Conservation (phyloP, 2,113 vertebrate genomes). For the Bos indicus region DNA sequence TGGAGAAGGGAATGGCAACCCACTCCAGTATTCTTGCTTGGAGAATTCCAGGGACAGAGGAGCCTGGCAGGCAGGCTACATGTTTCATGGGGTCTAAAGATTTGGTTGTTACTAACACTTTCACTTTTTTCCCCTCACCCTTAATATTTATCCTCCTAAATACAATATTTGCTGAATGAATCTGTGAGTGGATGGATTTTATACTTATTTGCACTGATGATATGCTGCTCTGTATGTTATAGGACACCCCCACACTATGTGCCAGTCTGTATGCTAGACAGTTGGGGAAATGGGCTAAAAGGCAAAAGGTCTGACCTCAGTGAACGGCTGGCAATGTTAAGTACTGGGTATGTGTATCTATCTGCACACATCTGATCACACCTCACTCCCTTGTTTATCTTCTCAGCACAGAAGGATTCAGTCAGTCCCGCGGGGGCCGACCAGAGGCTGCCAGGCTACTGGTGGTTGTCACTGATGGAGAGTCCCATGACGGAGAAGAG, state of each 20-base stretch:
- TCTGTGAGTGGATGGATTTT: background rate
- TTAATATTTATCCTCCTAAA: background rate
- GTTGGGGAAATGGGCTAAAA: background rate
- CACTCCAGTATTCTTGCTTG: background rate
- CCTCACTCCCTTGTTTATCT: background rate
- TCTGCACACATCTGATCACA: background rate
- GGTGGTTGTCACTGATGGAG: constrained; percentile 96
- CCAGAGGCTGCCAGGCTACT: constrained; percentile 90
- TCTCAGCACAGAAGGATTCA: constrained; percentile 92
- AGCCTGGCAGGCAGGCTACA: background rate
- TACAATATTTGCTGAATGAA: background rate
- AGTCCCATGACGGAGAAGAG: constrained; percentile 95
- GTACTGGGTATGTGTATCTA: background rate
- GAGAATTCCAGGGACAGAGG: background rate
- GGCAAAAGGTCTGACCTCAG: background rate
- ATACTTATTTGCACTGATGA: background rate
- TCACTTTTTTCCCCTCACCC: background rate
- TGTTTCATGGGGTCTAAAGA: background rate
- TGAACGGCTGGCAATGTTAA: background rate
- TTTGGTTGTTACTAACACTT: background rate
- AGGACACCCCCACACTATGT: background rate
- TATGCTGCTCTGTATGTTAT: background rate
- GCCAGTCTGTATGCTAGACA: background rate
- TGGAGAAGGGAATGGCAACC: background rate
- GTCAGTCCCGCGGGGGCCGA: constrained; percentile 82